A percentile compares a stretch with the other conserved stretches of the same genome.
Evolutionary conservation across 2,888 invertebrate genomes (phyloP).

Genomic region (Hesperia comma): DNA sequence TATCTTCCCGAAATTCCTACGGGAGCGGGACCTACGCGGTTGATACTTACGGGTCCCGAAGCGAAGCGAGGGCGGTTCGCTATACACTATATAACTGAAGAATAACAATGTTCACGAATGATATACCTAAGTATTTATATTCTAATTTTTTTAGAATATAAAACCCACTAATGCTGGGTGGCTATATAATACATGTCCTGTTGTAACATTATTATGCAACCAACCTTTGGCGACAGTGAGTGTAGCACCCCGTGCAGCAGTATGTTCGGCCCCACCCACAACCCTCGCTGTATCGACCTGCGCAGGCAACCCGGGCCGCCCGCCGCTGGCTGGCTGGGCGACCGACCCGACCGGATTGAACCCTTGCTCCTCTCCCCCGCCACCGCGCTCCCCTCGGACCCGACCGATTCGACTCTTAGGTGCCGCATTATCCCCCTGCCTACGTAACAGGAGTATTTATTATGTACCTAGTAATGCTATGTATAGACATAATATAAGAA

Average conservation of each 20-base stretch:
- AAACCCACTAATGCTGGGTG: neutral
- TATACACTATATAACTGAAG: too few species aligned
- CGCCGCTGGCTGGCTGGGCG: slow-evolving; percentile 59
- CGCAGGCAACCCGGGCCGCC: slow-evolving; percentile 68
- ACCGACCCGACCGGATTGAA: slow-evolving; percentile 62
- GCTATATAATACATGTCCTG: neutral
- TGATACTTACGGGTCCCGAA: too few species aligned
- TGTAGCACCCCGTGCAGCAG: slow-evolving; percentile 73
- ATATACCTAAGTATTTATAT: too few species aligned
- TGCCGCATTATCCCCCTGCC: slow-evolving; percentile 42
- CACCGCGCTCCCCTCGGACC: slow-evolving; percentile 46
- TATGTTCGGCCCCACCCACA: slow-evolving; percentile 72
- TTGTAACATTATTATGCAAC: slow-evolving; percentile 57
- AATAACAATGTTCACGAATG: neutral
- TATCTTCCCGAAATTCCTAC: too few species aligned
- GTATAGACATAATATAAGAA: neutral
- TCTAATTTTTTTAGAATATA: neutral
- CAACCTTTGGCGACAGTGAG: slow-evolving; percentile 75
- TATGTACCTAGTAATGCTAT: neutral
- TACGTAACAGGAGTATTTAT: slow-evolving; percentile 7
- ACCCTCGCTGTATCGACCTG: slow-evolving; percentile 80
- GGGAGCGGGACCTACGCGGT: too few species aligned
- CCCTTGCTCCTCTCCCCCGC: slow-evolving; percentile 51
- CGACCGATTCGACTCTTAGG: slow-evolving; percentile 51
- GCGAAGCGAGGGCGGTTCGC: too few species aligned